These are phyloP conservation scores for Phyto melanocephala DNA, from an alignment of 2,888 invertebrate genomes.

Conservation along the genomic window DNA sequence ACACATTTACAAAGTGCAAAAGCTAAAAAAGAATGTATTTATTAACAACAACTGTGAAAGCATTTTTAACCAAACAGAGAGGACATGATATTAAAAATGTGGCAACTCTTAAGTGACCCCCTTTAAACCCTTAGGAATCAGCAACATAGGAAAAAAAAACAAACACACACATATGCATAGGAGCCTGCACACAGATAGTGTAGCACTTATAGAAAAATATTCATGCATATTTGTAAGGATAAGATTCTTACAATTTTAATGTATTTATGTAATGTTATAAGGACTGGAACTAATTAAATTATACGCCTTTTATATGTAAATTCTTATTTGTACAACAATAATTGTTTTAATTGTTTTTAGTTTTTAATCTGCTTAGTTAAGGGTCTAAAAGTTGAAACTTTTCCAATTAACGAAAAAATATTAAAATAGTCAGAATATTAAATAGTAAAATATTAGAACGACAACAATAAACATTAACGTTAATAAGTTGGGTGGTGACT, in stretches of 20 bases:
- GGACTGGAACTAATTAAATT: neutral
- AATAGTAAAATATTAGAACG: too few species aligned
- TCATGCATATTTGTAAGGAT: neutral
- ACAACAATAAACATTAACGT: too few species aligned
- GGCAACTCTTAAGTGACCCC: constrained; percentile 62
- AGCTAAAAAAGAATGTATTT: neutral
- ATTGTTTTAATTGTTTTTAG: too few species aligned
- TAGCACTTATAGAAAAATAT: neutral
- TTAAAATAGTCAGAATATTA: too few species aligned
- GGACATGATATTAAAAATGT: constrained; percentile 51
- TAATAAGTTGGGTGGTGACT: too few species aligned
- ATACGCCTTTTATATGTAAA: too few species aligned
- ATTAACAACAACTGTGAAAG: constrained; percentile 37
- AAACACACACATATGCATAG: neutral
- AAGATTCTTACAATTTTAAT: neutral
- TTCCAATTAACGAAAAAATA: too few species aligned
- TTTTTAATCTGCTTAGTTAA: too few species aligned
- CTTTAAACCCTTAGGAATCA: constrained; percentile 32
- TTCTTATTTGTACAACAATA: too few species aligned
- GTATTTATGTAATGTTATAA: neutral
- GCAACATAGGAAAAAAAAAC: neutral
- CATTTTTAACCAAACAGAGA: constrained; percentile 47
- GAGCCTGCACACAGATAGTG: too few species aligned
- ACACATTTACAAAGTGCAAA: neutral
- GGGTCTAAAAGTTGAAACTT: too few species aligned